phyloP scores from a whole-genome alignment of 2,113 vertebrate species.

The Rafetus swinhoei region DNA sequence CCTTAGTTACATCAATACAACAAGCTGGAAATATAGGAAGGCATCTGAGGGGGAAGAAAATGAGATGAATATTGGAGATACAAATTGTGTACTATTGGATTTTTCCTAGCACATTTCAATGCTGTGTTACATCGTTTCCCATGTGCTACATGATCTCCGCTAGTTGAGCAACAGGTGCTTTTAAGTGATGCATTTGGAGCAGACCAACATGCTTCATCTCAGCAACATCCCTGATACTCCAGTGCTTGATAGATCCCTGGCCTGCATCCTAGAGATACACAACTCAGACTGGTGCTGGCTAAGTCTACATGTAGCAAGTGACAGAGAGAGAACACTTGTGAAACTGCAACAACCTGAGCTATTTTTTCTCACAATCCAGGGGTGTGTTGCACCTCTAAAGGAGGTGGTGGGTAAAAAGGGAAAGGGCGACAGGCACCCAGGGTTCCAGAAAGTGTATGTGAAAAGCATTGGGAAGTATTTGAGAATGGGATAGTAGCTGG shows the following conservation, averaged over 20 bases:
- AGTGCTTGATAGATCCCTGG: not conserved
- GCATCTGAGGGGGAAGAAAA: constrained; percentile 16
- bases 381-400: not conserved
- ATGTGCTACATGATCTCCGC: not conserved
- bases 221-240: not conserved
- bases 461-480: not conserved
- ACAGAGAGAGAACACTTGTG: not conserved
- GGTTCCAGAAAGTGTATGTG: not conserved
- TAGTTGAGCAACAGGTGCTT: not conserved
- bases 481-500: not conserved
- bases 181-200: not conserved
- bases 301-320: not conserved
- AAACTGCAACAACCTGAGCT: not conserved
- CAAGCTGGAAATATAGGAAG: constrained; percentile 47
- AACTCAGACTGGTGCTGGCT: not conserved
- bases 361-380: not conserved
- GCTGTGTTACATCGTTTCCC: not conserved
- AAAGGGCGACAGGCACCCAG: accelerated
- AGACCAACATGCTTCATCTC: not conserved
- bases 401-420: not conserved
- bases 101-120: constrained; percentile 34
- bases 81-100: constrained; percentile 55
- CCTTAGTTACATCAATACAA: constrained; percentile 24
- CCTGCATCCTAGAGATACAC: not conserved
- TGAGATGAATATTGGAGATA: constrained; percentile 40